These are phyloP conservation scores for Dryas iulia DNA, from an alignment of 1,140 invertebrate species.

Conservation along the genomic window DNA sequence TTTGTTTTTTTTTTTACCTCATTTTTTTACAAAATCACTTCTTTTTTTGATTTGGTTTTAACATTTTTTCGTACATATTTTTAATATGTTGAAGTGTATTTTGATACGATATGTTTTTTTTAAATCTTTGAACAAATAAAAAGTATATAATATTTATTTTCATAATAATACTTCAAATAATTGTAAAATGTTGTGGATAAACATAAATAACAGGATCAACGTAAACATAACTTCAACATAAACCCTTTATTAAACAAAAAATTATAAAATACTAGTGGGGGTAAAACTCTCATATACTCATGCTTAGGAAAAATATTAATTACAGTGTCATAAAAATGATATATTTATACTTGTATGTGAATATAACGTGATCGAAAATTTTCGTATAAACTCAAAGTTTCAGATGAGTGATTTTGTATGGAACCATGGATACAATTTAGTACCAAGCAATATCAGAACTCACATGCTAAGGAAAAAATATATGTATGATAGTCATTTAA, in stretches of 20 bases:
- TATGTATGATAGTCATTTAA: slow-evolving; percentile 18
- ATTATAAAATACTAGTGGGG: slow-evolving; percentile 14
- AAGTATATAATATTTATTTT: neutral
- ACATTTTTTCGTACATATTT: too few relatives aligned
- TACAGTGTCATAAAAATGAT: slow-evolving; percentile 52
- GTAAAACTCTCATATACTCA: slow-evolving; percentile 38
- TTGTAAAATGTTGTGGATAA: slow-evolving; percentile 8
- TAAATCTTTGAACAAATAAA: too few relatives aligned
- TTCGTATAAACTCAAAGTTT: slow-evolving; percentile 20
- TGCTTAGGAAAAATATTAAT: slow-evolving; percentile 61
- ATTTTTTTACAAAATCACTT: neutral
- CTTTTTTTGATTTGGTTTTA: neutral
- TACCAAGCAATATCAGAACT: slow-evolving; percentile 31
- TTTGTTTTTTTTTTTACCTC: neutral
- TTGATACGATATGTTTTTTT: neutral
- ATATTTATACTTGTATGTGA: slow-evolving; percentile 42
- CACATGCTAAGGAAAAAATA: slow-evolving; percentile 26
- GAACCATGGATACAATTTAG: slow-evolving; percentile 17
- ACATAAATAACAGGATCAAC: slow-evolving; percentile 9
- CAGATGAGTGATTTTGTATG: slow-evolving; percentile 20
- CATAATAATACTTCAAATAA: slow-evolving; percentile 15
- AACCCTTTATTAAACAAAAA: slow-evolving; percentile 8
- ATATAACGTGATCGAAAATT: slow-evolving; percentile 28
- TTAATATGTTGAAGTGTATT: too few relatives aligned
- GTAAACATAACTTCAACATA: slow-evolving; percentile 9